These are phyloP conservation scores for Enteromius unitaeniatus DNA, from an alignment of 2,797 vertebrate genomes.

Conservation along the genomic window DNA sequence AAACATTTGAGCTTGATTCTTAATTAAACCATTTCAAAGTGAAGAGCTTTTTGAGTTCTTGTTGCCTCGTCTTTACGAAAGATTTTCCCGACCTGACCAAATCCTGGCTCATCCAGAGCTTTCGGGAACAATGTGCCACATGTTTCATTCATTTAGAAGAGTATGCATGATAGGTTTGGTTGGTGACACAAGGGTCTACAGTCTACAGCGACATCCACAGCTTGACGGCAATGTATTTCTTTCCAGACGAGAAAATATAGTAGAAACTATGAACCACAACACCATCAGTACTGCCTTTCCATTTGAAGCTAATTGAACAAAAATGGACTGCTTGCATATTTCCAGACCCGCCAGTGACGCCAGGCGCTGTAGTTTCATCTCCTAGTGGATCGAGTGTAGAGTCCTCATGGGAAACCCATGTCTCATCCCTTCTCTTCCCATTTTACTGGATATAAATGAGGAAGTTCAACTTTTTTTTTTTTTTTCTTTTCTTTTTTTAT, in stretches of 20 bases:
- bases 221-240: constrained; percentile 58
- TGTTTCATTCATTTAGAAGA: constrained; percentile 55
- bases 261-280: constrained; percentile 49
- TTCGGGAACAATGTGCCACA: constrained; percentile 65
- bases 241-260: constrained; percentile 25
- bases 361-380: constrained; percentile 58
- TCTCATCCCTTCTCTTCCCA: constrained; percentile 63
- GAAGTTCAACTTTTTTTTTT: constrained; percentile 43
- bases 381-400: constrained; percentile 58
- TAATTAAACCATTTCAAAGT: constrained; percentile 63
- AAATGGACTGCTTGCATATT: constrained; percentile 52
- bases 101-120: constrained; percentile 64
- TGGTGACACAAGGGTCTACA: constrained; percentile 55
- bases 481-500: constrained; percentile 61
- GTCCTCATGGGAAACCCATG: constrained; percentile 58
- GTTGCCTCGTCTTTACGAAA: constrained; percentile 57
- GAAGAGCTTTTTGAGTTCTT: constrained; percentile 57
- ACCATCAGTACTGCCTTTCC: constrained; percentile 58
- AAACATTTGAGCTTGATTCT: constrained; percentile 60
- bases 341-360: constrained; percentile 38
- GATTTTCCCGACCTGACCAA: constrained; percentile 62
- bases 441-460: constrained; percentile 66
- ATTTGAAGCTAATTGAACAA: constrained; percentile 61
- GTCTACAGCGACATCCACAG: constrained; percentile 60
- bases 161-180: constrained; percentile 54